Base-by-base conservation (phyloP, 2,113 vertebrate genomes). In the Archilochus colubris region DNA sequence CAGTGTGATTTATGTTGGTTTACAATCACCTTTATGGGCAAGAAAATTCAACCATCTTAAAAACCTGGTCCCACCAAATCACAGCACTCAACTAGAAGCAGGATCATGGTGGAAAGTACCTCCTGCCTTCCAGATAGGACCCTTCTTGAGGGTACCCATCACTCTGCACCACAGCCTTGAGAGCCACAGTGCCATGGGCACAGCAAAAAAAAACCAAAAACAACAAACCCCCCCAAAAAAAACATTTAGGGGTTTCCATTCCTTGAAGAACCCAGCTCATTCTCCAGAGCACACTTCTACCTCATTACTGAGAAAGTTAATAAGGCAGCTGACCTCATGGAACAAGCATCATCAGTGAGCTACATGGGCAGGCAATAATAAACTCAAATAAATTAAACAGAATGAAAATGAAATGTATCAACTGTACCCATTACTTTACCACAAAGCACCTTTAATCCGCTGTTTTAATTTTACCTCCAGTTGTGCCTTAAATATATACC, bases 311-410 rank as follows among this genome's bases (percentile, higher is more conserved):
- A 89, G 76, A 74, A 89, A 96, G 73, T 89, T 88, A 91, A 40
- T 88, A 91, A 87, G 13, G 2, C 4, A 78, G 44, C 54, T 92
- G 78, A 91, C 74, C 38, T 77, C 85, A 77, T 10, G 5, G 75
- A 96, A 81, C 12, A 23, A 18, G 76, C 87, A 82, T 58, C 73
- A 64, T 85, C 14, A 6, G 38, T 54, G 80, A 91, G 22, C 88
- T 46, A 86, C 17, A n/a, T n/a, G 9, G 6, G 66, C 28, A 89
- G 82, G 62, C 43, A 90, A 94, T 59, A 92, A 87, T 72, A 85
- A 92, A 85, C 17, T 58, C 81, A 88, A 94, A 94, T 76, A 89
- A 94, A 94, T 76, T 72, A 82, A 94, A 95, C 13, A 33, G 76
- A 95, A 93, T 28, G 44, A 64, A 95, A 95, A 94, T 50, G 17